Conservation (phyloP, 1,140 invertebrate species). For the Myzus persicae region DNA sequence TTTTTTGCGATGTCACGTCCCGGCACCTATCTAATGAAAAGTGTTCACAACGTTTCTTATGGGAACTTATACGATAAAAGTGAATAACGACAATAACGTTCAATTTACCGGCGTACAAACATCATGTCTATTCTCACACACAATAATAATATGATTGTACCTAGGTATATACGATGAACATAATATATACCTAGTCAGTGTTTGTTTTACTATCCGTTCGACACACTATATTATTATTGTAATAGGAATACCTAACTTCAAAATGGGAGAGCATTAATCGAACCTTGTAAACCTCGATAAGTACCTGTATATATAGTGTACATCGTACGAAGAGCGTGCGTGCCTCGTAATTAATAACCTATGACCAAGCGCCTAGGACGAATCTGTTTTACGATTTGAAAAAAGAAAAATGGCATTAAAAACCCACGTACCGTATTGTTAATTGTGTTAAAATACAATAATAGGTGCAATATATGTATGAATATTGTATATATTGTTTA, state of each 20-base stretch:
- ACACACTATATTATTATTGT: too few relatives aligned
- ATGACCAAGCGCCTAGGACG: conserved; percentile 10
- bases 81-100: conserved; percentile 19
- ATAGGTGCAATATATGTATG: too few relatives aligned
- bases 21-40: background rate
- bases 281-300: conserved; percentile 4
- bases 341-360: background rate
- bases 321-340: background rate
- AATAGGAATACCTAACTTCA: background rate
- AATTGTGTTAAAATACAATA: background rate
- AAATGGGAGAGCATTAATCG: background rate
- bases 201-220: background rate
- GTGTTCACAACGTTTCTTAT: conserved; percentile 22
- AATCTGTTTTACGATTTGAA: background rate
- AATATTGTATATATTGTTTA: background rate
- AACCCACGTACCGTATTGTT: conserved; percentile 28
- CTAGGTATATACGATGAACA: background rate
- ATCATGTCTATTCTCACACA: background rate
- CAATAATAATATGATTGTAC: background rate
- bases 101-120: background rate
- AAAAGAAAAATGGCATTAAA: background rate
- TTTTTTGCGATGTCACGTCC: background rate
- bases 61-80: conserved; percentile 42
- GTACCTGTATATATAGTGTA: background rate
- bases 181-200: background rate